Percentiles rank a stretch among this genome's conserved stretches.
Conservation (phyloP, 2,888 invertebrate species). For the Lordiphosa fenestrarum region DNA sequence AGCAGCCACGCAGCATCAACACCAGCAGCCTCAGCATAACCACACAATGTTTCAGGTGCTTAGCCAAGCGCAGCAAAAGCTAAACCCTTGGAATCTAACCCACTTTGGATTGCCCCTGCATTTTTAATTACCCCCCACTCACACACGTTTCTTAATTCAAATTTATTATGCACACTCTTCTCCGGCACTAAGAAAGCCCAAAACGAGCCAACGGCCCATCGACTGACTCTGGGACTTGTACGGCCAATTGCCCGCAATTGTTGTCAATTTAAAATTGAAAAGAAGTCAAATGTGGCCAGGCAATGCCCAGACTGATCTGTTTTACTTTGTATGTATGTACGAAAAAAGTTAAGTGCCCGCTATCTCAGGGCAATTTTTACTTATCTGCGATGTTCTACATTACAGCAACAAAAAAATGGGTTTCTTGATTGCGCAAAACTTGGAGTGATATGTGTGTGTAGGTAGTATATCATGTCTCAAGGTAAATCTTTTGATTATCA, state of each 20-base stretch:
- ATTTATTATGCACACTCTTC: constrained; percentile 12
- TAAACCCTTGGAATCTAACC: too few relatives aligned
- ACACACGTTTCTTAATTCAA: neutral
- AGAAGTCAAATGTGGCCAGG: constrained; percentile 48
- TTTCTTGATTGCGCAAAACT: constrained; percentile 34
- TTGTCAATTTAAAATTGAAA: constrained; percentile 77
- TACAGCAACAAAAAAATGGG: constrained; percentile 22
- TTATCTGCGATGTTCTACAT: constrained; percentile 63
- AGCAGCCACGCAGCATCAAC: too few relatives aligned
- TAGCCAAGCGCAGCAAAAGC: too few relatives aligned
- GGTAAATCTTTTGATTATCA: constrained; percentile 19
- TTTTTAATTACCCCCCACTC: too few relatives aligned
- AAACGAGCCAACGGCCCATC: constrained; percentile 1
- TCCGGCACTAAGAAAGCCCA: neutral
- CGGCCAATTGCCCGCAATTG: constrained; percentile 39
- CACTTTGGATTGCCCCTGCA: too few relatives aligned
- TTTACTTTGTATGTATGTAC: constrained; percentile 7
- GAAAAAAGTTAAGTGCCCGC: constrained; percentile 13
- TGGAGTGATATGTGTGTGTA: neutral
- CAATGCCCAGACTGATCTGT: constrained; percentile 48
- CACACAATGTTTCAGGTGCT: too few relatives aligned
- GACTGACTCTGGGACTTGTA: constrained; percentile 1
- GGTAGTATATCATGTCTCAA: constrained; percentile 8
- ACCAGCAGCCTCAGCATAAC: too few relatives aligned
- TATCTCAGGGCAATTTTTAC: constrained; percentile 50